A percentile compares a stretch with the other conserved stretches of the same genome.
Evolutionary conservation across 2,797 vertebrate genomes (phyloP).

Genomic region (Avahi laniger): DNA sequence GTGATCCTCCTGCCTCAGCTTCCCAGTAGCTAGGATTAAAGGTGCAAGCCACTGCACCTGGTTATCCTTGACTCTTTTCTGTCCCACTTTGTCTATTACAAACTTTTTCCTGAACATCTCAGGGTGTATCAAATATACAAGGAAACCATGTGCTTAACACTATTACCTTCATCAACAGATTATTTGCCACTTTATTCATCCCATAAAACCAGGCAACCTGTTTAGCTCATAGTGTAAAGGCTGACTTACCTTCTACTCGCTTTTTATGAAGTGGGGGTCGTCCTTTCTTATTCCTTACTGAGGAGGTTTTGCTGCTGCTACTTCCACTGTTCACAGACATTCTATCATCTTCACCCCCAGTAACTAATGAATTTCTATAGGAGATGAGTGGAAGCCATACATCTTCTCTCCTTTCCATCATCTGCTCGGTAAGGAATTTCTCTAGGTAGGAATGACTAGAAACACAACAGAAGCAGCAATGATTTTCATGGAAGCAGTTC

Average conservation of each 20-base stretch:
- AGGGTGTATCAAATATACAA: conserved; percentile 1
- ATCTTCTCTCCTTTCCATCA: conserved; percentile 98
- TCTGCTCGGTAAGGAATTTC: conserved; percentile 98
- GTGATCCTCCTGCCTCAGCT: neutral
- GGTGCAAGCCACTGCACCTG: neutral
- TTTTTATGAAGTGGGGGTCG: conserved; percentile 96
- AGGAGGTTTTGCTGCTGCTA: conserved; percentile 96
- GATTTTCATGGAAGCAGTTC: conserved; percentile 19
- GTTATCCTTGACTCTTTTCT: neutral
- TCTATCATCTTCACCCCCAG: conserved; percentile 96
- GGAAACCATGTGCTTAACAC: neutral
- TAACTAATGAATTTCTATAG: conserved; percentile 97
- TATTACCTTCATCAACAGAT: conserved; percentile 9
- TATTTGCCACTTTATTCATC: neutral
- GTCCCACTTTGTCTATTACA: neutral
- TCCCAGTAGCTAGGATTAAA: neutral
- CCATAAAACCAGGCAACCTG: neutral
- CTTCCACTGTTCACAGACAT: conserved; percentile 95
- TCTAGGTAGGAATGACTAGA: conserved; percentile 96
- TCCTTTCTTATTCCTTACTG: conserved; percentile 97
- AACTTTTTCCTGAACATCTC: neutral
- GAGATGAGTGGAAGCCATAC: conserved; percentile 99
- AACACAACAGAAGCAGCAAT: conserved; percentile 51
- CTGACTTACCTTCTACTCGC: conserved; percentile 88
- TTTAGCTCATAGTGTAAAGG: neutral